Conservation (phyloP, 2,888 invertebrate genomes). For the Lathronympha strigana region DNA sequence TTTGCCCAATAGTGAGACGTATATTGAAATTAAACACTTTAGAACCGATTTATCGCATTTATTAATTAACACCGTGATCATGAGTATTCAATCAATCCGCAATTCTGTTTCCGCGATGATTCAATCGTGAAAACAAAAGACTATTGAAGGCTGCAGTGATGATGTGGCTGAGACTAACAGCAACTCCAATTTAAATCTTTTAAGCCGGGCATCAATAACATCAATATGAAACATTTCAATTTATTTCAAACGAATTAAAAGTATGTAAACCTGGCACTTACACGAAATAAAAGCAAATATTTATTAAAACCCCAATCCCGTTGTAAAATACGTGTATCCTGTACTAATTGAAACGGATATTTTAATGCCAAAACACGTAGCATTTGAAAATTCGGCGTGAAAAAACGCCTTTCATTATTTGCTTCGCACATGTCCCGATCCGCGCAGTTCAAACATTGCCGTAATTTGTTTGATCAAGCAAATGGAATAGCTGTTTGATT, state of each 20-base stretch:
- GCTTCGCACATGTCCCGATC: slow-evolving; percentile 29
- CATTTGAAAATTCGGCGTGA: slow-evolving; percentile 19
- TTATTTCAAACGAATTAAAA: neutral
- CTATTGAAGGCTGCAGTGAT: too few relatives aligned
- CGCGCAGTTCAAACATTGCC: slow-evolving; percentile 31
- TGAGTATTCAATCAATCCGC: too few relatives aligned
- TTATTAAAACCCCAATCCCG: neutral
- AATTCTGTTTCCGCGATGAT: too few relatives aligned
- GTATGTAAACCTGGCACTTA: neutral
- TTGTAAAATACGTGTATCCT: slow-evolving; percentile 1
- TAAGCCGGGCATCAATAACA: neutral
- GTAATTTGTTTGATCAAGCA: slow-evolving; percentile 41
- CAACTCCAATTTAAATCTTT: too few relatives aligned
- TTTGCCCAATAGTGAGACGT: too few relatives aligned
- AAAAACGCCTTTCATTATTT: slow-evolving; percentile 37
- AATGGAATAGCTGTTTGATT: slow-evolving; percentile 39
- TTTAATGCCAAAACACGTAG: slow-evolving; percentile 40
- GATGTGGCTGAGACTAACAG: too few relatives aligned
- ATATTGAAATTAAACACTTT: too few relatives aligned
- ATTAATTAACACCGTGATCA: too few relatives aligned
- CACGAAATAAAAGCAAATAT: neutral
- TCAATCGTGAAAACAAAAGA: too few relatives aligned
- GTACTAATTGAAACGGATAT: slow-evolving; percentile 17
- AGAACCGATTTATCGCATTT: too few relatives aligned
- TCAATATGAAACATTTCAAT: neutral